Percentiles rank a stretch among this genome's conserved stretches.
These are phyloP conservation scores for Temnothorax unifasciatus DNA, from an alignment of 2,888 invertebrate genomes.

Conservation along the genomic window DNA sequence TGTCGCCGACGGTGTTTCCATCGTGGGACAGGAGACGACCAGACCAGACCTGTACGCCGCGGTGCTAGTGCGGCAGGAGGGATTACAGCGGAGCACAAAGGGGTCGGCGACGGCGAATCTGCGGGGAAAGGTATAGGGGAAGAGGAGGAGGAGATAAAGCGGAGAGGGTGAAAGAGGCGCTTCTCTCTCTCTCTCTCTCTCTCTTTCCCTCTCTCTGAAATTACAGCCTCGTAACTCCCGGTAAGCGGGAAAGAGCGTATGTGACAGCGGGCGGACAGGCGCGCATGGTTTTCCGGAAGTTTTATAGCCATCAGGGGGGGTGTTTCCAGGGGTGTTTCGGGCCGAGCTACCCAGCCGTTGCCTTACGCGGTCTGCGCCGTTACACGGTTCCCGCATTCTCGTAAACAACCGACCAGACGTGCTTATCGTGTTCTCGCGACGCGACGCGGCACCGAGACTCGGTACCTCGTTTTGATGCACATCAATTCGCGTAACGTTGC, in stretches of 20 bases:
- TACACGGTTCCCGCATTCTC: slow-evolving; percentile 84
- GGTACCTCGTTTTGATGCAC: slow-evolving; percentile 42
- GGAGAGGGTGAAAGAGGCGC: slow-evolving; percentile 68
- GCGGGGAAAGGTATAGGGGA: slow-evolving; percentile 26
- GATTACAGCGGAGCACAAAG: slow-evolving; percentile 52
- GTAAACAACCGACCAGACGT: slow-evolving; percentile 79
- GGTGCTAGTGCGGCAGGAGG: slow-evolving; percentile 51
- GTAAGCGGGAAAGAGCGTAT: slow-evolving; percentile 83
- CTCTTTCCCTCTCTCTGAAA: slow-evolving; percentile 71
- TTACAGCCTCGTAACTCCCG: slow-evolving; percentile 84
- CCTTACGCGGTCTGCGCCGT: slow-evolving; percentile 78
- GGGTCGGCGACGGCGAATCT: slow-evolving; percentile 51
- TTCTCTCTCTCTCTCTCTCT: slow-evolving; percentile 35
- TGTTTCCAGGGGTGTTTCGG: slow-evolving; percentile 76
- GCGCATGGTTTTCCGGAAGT: slow-evolving; percentile 78
- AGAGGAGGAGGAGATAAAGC: slow-evolving; percentile 68
- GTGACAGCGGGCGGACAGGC: slow-evolving; percentile 81
- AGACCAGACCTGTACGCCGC: slow-evolving; percentile 59
- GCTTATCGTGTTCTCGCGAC: slow-evolving; percentile 73
- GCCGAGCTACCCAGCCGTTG: slow-evolving; percentile 73
- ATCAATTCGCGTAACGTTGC: slow-evolving; percentile 31
- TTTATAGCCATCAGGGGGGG: slow-evolving; percentile 81
- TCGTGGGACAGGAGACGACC: slow-evolving; percentile 74
- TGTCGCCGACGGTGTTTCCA: slow-evolving; percentile 76
- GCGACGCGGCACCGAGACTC: slow-evolving; percentile 55